These are phyloP conservation scores for Abscondita cerata DNA, from an alignment of 2,888 invertebrate genomes.

Conservation along the genomic window DNA sequence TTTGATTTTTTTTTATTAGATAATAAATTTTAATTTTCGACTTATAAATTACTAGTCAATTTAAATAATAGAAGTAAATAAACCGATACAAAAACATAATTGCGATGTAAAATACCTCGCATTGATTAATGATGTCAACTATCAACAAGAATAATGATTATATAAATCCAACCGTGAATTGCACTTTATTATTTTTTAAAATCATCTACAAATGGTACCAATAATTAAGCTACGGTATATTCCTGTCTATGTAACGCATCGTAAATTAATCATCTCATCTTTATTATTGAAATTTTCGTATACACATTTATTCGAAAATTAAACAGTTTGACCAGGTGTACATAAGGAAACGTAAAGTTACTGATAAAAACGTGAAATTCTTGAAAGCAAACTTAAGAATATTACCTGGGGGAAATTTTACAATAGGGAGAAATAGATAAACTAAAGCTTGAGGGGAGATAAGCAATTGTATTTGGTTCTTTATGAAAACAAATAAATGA, in stretches of 20 bases:
- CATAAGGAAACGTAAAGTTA: conserved; percentile 24
- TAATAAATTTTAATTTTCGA: too few relatives aligned
- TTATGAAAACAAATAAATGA: conserved; percentile 16
- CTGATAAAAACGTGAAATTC: conserved; percentile 28
- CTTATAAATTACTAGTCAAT: too few relatives aligned
- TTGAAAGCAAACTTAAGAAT: conserved; percentile 24
- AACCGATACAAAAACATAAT: too few relatives aligned
- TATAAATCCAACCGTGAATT: conserved; percentile 5
- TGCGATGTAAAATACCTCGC: background rate
- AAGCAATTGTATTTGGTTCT: conserved; percentile 30
- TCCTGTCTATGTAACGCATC: too few relatives aligned
- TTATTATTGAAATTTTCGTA: too few relatives aligned
- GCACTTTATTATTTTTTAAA: conserved; percentile 1
- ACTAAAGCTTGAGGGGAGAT: conserved; percentile 29
- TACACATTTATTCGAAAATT: background rate
- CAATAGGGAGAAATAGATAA: conserved; percentile 33
- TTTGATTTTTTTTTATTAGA: too few relatives aligned
- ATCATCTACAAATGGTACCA: background rate
- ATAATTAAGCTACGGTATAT: conserved; percentile 1
- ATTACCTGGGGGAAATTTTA: conserved; percentile 25
- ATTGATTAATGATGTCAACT: conserved; percentile 9
- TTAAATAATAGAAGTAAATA: background rate
- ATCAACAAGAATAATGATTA: conserved; percentile 3
- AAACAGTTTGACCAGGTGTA: conserved; percentile 27
- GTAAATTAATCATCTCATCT: too few relatives aligned